Conservation (phyloP, 2,888 invertebrate genomes). For the Pollenia labialis region DNA sequence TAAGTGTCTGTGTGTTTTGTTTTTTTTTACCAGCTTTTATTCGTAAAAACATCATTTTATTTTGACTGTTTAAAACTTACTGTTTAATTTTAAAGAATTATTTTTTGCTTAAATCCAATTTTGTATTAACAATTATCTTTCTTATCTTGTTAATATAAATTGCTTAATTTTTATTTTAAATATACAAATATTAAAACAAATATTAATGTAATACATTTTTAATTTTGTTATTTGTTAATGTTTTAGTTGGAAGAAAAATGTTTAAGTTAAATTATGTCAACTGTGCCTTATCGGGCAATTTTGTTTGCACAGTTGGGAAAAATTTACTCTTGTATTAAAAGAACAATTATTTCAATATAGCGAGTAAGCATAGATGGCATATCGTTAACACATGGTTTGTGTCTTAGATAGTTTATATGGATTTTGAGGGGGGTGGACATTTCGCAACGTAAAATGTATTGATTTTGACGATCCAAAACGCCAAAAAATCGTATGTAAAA, state of each 20-base stretch:
- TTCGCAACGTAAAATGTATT: no score
- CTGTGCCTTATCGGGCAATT: no score
- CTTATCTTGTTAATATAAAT: conserved; percentile 60
- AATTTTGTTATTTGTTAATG: neutral
- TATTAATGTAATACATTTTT: conserved; percentile 1
- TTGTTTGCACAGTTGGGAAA: no score
- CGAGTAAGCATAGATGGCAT: no score
- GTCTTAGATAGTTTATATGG: no score
- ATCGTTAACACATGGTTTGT: no score
- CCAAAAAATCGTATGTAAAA: no score
- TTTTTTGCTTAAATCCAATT: conserved; percentile 2
- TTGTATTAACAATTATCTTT: neutral
- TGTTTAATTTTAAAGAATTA: neutral
- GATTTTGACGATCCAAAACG: no score
- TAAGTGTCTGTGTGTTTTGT: neutral
- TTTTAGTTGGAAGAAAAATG: neutral
- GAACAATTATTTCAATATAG: no score
- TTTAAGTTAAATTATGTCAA: neutral
- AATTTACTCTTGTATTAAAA: no score
- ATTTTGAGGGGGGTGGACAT: no score
- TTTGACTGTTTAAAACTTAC: neutral
- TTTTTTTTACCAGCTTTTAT: conserved; percentile 1
- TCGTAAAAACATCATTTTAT: conserved; percentile 15
- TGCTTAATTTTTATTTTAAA: conserved; percentile 25
- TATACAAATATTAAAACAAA: neutral